Percentiles rank a stretch among this genome's conserved stretches.
Evolutionary conservation across 2,113 vertebrate species (phyloP).

Genomic region (Chloebia gouldiae): DNA sequence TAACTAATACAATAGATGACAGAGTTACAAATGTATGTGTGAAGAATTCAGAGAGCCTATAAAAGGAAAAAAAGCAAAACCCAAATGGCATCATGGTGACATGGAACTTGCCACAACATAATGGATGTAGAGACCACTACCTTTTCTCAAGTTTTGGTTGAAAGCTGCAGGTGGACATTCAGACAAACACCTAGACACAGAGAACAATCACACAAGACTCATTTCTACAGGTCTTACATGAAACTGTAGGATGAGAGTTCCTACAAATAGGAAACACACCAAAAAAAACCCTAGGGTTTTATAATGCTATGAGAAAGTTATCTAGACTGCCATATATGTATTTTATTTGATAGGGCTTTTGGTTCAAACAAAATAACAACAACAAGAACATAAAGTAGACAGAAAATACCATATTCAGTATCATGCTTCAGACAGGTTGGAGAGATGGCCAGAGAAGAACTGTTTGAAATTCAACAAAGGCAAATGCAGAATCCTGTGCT

Average conservation of each 20-base stretch:
- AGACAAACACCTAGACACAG: background rate
- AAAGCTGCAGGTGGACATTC: background rate
- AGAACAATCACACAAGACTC: background rate
- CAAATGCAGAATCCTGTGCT: background rate
- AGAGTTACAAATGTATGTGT: background rate
- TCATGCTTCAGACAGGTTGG: background rate
- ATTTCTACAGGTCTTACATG: accelerated
- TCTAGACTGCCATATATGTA: background rate
- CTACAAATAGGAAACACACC: background rate
- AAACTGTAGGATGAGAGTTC: background rate
- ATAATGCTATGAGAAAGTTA: background rate
- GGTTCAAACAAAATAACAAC: background rate
- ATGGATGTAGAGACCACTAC: background rate
- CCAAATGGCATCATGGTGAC: background rate
- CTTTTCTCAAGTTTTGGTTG: background rate
- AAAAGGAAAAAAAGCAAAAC: background rate
- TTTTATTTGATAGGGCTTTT: background rate
- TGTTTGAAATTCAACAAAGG: background rate
- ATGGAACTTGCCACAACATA: background rate
- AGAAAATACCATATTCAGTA: background rate
- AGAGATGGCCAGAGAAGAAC: background rate
- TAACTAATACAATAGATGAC: background rate
- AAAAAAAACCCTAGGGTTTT: background rate
- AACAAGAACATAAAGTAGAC: background rate
- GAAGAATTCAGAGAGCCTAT: background rate